Evolutionary conservation across 2,797 vertebrate genomes (phyloP).

Genomic region (Borostomias antarcticus): DNA sequence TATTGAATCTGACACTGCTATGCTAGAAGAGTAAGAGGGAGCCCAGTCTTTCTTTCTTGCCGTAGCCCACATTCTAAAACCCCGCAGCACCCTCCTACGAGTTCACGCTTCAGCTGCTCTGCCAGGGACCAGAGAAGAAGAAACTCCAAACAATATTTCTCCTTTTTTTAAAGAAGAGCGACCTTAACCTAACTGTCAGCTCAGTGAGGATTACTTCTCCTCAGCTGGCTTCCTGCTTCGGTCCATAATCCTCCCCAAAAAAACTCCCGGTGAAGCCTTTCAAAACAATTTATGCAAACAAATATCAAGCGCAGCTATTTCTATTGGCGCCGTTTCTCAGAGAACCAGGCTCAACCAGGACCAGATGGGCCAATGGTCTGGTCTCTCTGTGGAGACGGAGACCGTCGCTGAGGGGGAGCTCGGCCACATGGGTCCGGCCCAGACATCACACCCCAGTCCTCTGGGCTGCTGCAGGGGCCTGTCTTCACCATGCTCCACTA

Average conservation of each 20-base stretch:
- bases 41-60: conserved; percentile 19
- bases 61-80: conserved; percentile 10
- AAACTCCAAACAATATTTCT: conserved; percentile 64
- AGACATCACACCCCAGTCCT: conserved; percentile 30
- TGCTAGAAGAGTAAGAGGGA: conserved; percentile 49
- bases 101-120: conserved; percentile 60
- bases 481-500: conserved; percentile 30
- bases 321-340: conserved; percentile 91
- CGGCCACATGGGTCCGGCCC: conserved; percentile 8
- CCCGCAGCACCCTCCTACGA: conserved; percentile 50
- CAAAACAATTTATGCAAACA: conserved; percentile 99
- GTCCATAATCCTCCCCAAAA: conserved; percentile 85
- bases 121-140: conserved; percentile 53
- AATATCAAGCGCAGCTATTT: conserved; percentile 94
- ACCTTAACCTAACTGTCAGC: conserved; percentile 68
- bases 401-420: conserved; percentile 65
- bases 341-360: conserved; percentile 91
- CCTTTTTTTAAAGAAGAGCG: conserved; percentile 59
- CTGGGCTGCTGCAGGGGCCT: conserved; percentile 44
- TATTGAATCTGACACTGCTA: conserved; percentile 67
- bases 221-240: conserved; percentile 70
- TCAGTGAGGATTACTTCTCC: conserved; percentile 71
- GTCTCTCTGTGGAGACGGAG: conserved; percentile 74
- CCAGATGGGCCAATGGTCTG: conserved; percentile 83
- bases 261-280: conserved; percentile 90